phyloP scores from a whole-genome alignment of 2,797 vertebrate species.

The Nothura maculosa region DNA sequence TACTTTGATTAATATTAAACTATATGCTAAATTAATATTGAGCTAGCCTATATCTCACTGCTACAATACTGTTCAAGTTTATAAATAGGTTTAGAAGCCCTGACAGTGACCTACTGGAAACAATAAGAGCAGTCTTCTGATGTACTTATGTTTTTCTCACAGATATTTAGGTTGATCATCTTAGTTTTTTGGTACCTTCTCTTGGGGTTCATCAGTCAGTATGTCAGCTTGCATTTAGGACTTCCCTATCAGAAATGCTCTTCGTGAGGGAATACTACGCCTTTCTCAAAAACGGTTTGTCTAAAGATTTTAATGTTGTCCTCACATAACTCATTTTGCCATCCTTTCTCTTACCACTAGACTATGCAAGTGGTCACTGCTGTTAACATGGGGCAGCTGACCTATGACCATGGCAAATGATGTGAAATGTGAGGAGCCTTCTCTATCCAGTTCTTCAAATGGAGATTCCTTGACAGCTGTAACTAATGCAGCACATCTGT shows the following conservation, averaged over 20 bases:
- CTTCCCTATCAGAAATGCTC: background rate
- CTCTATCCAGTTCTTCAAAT: accelerated
- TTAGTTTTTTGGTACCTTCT: background rate
- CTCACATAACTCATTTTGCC: background rate
- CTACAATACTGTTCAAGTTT: background rate
- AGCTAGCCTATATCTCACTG: background rate
- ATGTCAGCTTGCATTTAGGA: background rate
- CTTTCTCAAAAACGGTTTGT: background rate
- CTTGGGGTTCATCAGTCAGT: background rate
- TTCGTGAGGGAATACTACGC: background rate
- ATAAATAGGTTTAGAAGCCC: background rate
- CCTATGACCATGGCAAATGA: background rate
- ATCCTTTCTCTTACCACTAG: background rate
- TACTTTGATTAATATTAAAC: background rate
- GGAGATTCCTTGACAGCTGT: background rate
- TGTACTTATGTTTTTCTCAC: background rate
- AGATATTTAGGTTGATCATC: background rate
- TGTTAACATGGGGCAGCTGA: background rate
- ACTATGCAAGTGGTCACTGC: background rate
- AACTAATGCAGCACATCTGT: background rate
- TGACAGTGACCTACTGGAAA: background rate
- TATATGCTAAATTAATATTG: background rate
- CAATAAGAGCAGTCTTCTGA: background rate
- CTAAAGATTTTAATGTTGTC: background rate
- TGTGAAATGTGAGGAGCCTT: accelerated